Percentiles rank a stretch among this genome's conserved stretches.
These are phyloP conservation scores for Dolomedes plantarius DNA, from an alignment of 2,888 invertebrate species.

Conservation along the genomic window DNA sequence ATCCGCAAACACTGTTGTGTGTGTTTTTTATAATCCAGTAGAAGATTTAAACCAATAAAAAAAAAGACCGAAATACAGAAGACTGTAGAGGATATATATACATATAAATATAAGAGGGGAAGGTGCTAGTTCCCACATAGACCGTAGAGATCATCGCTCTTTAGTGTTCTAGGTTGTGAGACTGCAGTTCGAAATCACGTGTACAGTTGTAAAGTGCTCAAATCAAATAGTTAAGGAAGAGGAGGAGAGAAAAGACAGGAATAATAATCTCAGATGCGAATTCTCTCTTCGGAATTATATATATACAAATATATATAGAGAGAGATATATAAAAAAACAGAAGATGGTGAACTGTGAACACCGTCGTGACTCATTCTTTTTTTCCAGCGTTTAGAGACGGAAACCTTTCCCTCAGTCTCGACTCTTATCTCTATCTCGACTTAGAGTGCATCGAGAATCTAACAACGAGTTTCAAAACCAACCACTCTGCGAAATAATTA, in stretches of 20 bases:
- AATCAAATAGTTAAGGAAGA: slow-evolving; percentile 23
- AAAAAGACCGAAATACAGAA: slow-evolving; percentile 31
- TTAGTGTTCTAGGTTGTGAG: slow-evolving; percentile 66
- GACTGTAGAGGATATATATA: slow-evolving; percentile 62
- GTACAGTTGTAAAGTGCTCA: slow-evolving; percentile 72
- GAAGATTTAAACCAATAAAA: slow-evolving; percentile 36
- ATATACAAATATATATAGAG: not conserved
- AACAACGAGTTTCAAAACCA: slow-evolving; percentile 65
- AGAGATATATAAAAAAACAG: slow-evolving; percentile 56
- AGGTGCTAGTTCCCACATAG: slow-evolving; percentile 61
- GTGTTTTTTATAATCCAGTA: slow-evolving; percentile 71
- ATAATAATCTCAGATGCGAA: not conserved
- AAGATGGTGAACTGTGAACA: slow-evolving; percentile 53
- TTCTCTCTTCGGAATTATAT: slow-evolving; percentile 7
- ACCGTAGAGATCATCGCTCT: slow-evolving; percentile 65
- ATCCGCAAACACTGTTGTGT: slow-evolving; percentile 50
- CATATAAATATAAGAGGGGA: slow-evolving; percentile 34
- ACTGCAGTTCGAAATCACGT: slow-evolving; percentile 52
- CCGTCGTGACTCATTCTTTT: slow-evolving; percentile 24
- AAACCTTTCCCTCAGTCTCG: slow-evolving; percentile 45
- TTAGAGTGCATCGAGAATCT: slow-evolving; percentile 65
- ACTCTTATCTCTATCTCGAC: slow-evolving; percentile 22
- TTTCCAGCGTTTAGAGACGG: slow-evolving; percentile 32
- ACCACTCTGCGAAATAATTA: slow-evolving; percentile 19
- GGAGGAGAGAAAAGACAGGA: not conserved